Conservation (phyloP, 2,888 invertebrate species). For the Dugesia japonica region DNA sequence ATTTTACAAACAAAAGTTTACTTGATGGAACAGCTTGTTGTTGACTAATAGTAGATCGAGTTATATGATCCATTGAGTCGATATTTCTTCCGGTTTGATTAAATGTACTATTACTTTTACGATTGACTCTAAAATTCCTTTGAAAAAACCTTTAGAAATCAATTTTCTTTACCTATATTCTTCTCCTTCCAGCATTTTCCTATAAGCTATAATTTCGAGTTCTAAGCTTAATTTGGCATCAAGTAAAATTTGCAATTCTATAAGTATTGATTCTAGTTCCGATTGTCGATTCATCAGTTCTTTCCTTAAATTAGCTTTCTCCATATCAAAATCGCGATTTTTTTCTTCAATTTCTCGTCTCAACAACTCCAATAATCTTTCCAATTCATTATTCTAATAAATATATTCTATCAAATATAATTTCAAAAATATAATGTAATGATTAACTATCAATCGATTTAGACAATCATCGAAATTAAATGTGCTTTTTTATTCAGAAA, state of each 20-base stretch:
- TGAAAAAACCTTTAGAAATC: not conserved
- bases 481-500: no score
- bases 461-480: no score
- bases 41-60: not conserved
- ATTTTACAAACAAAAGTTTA: no score
- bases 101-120: not conserved
- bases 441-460: not conserved
- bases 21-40: not conserved
- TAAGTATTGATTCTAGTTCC: slow-evolving; percentile 40
- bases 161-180: slow-evolving; percentile 40
- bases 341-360: slow-evolving; percentile 49
- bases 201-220: slow-evolving; percentile 52
- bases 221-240: slow-evolving; percentile 52
- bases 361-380: slow-evolving; percentile 49
- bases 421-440: not conserved
- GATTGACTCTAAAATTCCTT: not conserved
- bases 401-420: not conserved
- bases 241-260: slow-evolving; percentile 36
- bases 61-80: not conserved
- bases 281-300: slow-evolving; percentile 47
- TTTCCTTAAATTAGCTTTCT: slow-evolving; percentile 42
- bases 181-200: slow-evolving; percentile 52
- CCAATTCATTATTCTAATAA: slow-evolving; percentile 49
- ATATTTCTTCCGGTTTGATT: not conserved
- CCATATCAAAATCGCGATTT: slow-evolving; percentile 49